Evolutionary conservation across 2,888 invertebrate genomes (phyloP).

Genomic region (Phengaris alcon): DNA sequence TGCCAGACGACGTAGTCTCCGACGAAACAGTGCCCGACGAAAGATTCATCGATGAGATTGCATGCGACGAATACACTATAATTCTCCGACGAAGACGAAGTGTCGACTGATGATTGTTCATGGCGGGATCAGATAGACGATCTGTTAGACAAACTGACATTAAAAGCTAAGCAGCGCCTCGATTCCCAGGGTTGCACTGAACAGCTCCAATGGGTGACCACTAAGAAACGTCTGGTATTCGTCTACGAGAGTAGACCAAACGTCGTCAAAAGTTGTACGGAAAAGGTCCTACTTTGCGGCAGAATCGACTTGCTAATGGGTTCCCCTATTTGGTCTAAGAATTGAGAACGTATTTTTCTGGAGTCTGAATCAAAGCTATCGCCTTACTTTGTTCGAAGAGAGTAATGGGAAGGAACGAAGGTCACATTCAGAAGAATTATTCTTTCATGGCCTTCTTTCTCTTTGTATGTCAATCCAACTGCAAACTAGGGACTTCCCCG

Average conservation of each 20-base stretch:
- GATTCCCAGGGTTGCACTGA: neutral
- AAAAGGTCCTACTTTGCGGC: constrained; percentile 12
- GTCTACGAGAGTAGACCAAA: neutral
- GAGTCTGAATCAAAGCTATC: neutral
- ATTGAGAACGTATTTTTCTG: neutral
- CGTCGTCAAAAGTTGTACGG: neutral
- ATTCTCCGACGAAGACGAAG: neutral
- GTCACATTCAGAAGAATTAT: too few relatives aligned
- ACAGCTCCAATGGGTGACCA: neutral
- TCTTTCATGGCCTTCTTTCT: too few relatives aligned
- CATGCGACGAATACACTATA: neutral
- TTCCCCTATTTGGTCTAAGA: neutral
- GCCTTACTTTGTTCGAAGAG: too few relatives aligned
- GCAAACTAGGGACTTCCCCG: neutral
- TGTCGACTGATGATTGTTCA: neutral
- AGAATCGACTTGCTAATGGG: neutral
- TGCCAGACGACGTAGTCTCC: neutral
- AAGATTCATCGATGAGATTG: neutral
- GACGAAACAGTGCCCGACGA: neutral
- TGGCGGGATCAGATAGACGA: neutral
- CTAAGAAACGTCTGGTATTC: neutral
- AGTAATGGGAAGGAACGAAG: too few relatives aligned
- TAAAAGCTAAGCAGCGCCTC: neutral
- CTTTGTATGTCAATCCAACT: neutral
- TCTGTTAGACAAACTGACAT: neutral